Evolutionary conservation across 2,113 vertebrate species (phyloP).

Genomic region (Mastomys natalensis): DNA sequence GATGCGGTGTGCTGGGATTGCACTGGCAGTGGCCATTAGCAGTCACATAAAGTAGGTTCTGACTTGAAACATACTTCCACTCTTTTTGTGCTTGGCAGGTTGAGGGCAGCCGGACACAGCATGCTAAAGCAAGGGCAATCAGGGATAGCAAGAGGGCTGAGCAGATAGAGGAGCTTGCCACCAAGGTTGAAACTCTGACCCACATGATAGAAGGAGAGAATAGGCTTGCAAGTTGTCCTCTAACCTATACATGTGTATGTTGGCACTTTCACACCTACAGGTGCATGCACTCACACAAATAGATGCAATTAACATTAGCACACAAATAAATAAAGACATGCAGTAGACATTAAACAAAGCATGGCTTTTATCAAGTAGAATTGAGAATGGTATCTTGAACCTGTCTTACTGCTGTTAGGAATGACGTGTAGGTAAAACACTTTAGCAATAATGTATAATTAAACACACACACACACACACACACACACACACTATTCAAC

Average conservation of each 20-base stretch:
- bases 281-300: not conserved
- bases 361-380: slow-evolving; percentile 60
- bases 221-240: not conserved
- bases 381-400: slow-evolving; percentile 82
- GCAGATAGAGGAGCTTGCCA: not conserved
- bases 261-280: not conserved
- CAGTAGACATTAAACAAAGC: not conserved
- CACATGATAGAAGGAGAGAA: not conserved
- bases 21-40: slow-evolving; percentile 69
- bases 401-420: slow-evolving; percentile 81
- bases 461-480: not conserved
- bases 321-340: no score
- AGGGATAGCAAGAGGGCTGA: not conserved
- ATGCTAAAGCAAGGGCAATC: slow-evolving; percentile 81
- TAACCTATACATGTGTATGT: not conserved
- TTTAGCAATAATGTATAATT: slow-evolving; percentile 84
- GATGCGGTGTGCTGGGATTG: slow-evolving; percentile 59
- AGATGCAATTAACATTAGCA: not conserved
- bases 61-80: slow-evolving; percentile 62
- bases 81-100: slow-evolving; percentile 56
- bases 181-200: not conserved
- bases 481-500: not conserved
- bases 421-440: slow-evolving; percentile 78
- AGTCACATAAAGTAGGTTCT: slow-evolving; percentile 65
- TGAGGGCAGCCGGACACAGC: slow-evolving; percentile 70